A percentile compares a stretch with the other conserved stretches of the same genome.
These are phyloP conservation scores for Haemorhous mexicanus DNA, from an alignment of 2,113 vertebrate species.

Conservation along the genomic window DNA sequence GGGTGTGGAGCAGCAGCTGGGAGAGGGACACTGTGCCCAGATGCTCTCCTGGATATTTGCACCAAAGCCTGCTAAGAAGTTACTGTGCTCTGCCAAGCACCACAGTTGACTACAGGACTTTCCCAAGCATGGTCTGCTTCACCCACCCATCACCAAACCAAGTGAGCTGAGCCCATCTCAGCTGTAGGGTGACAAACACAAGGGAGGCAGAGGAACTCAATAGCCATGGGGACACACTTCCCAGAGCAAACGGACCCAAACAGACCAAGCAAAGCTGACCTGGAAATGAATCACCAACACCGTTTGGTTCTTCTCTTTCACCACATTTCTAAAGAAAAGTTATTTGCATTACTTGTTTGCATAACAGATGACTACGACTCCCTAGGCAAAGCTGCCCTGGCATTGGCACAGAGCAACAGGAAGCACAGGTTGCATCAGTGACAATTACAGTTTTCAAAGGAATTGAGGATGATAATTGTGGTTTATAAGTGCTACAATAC, in stretches of 20 bases:
- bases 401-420: background rate
- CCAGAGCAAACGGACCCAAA: background rate
- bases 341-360: background rate
- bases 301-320: background rate
- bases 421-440: background rate
- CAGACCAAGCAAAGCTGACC: background rate
- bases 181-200: background rate
- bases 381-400: background rate
- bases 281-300: fast-evolving
- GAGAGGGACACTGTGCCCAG: background rate
- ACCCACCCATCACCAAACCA: background rate
- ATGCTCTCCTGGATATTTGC: background rate
- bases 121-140: background rate
- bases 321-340: background rate
- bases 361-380: background rate
- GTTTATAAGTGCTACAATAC: background rate
- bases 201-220: fast-evolving
- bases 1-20: background rate
- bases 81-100: background rate
- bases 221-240: background rate
- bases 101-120: background rate
- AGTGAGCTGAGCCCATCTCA: background rate
- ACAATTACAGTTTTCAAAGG: background rate
- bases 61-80: background rate
- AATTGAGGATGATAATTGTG: background rate